Evolutionary conservation across 2,797 vertebrate species (phyloP).

Genomic region (Spinus olivaceus): DNA sequence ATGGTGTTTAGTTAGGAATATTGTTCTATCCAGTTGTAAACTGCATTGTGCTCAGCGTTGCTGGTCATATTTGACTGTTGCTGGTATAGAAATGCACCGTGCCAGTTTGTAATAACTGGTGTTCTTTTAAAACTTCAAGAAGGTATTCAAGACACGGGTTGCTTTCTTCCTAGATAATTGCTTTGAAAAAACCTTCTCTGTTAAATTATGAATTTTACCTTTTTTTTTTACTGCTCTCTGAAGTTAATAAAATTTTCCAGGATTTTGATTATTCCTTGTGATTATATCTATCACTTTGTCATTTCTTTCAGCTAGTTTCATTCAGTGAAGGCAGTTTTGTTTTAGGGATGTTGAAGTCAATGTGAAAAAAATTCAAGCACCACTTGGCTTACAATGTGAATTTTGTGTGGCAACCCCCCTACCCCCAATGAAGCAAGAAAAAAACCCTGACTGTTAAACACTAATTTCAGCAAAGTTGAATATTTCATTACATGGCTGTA

Average conservation of each 20-base stretch:
- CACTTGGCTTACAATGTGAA: neutral
- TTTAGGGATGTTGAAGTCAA: neutral
- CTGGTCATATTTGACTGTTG: neutral
- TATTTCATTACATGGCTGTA: neutral
- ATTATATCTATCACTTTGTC: neutral
- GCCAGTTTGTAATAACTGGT: neutral
- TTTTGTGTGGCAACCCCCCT: neutral
- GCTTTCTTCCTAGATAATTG: neutral
- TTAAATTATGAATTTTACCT: neutral
- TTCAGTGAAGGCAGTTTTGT: neutral
- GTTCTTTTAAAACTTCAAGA: neutral
- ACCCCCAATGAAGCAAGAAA: neutral
- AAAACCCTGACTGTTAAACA: accelerated
- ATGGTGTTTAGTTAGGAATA: neutral
- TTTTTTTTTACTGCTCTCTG: neutral
- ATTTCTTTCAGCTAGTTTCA: neutral
- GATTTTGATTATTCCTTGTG: neutral
- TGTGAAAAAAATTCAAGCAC: neutral
- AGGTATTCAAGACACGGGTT: neutral
- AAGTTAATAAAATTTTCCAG: neutral
- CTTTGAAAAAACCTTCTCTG: neutral
- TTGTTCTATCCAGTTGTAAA: neutral
- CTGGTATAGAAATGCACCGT: neutral
- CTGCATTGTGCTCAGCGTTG: neutral
- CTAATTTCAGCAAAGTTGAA: neutral